Base-by-base conservation (phyloP, 2,888 invertebrate species). In the Tortrix viridana region DNA sequence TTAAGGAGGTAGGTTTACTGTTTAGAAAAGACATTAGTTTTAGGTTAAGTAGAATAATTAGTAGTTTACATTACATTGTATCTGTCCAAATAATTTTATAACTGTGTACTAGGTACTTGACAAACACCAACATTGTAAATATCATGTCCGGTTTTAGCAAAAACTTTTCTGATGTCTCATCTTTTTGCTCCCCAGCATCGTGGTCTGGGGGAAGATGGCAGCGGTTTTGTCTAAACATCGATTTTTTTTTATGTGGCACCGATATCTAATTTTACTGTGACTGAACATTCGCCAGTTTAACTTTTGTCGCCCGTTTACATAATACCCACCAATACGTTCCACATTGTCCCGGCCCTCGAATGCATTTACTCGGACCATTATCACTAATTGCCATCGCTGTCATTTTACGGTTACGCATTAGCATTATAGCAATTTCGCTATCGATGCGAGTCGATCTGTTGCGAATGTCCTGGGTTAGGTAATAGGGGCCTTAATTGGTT, bases 331-430 rank as follows among this genome's bases (percentile, higher is more conserved):
- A 65, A 61, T 65, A 67, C 65, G 70, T 70, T 67, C 71, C 71
- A 78, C 77, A 84, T 77, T 84, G 85, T 86, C 80, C 74, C 76
- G 58, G 69, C 68, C 67, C 72, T 72, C 70, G 68, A 78, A 77
- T 80, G 82, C 82, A 80, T 69, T 74, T 73, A 74, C 72, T 66
- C 69, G 56, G 61, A 58, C 60, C 71, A 75, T 74, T 89, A 90
- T 90, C 89, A 74, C 77, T 89, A 89, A 90, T 89, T 89, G 89
- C 86, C 74, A 91, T 91, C 90, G 71, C 84, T 85, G 88, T 90
- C 90, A 90, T 89, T 90, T 90, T 89, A 88, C 89, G 86, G 88
- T 79, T 84, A 86, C 88, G 87, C 88, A 88, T 89, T 89, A 86
- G 82, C 84, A 87, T 89, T 89, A 88, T 84, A 85, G 84, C 86